Evolutionary conservation across 2,797 vertebrate genomes (phyloP).

Genomic region (Margarornis squamiger): DNA sequence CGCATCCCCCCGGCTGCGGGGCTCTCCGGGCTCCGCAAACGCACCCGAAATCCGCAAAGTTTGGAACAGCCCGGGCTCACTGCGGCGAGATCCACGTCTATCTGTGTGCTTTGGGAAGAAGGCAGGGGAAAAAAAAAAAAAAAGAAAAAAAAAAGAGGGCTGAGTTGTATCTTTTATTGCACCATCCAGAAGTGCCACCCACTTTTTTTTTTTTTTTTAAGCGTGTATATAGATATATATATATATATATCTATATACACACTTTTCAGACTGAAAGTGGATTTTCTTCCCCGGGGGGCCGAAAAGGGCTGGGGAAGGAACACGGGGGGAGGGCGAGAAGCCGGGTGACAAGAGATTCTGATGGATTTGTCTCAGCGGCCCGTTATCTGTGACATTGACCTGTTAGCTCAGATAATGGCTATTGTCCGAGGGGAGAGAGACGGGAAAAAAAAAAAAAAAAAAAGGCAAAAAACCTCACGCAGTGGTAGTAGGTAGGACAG

Average conservation of each 20-base stretch:
- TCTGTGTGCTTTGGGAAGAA: neutral
- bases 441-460: neutral
- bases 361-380: constrained; percentile 86
- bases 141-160: neutral
- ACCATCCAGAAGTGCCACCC: neutral
- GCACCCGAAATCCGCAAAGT: neutral
- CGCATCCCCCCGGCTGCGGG: neutral
- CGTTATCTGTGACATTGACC: constrained; percentile 92
- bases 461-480: constrained; percentile 52
- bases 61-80: neutral
- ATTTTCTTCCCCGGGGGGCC: constrained; percentile 28
- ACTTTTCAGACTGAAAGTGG: constrained; percentile 56
- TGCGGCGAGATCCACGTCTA: neutral
- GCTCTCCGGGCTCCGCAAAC: neutral
- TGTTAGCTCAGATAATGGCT: constrained; percentile 91
- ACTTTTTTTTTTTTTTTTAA: neutral
- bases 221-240: too few species aligned
- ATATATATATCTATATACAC: too few species aligned
- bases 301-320: neutral
- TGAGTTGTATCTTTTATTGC: neutral
- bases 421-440: constrained; percentile 71
- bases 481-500: constrained; percentile 86
- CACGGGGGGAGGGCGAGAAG: neutral
- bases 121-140: too few species aligned
- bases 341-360: constrained; percentile 39